Evolutionary conservation across 2,797 vertebrate genomes (phyloP), one percentile per base, ranked within the genome.

Genomic region (Ataeniobius toweri): DNA sequence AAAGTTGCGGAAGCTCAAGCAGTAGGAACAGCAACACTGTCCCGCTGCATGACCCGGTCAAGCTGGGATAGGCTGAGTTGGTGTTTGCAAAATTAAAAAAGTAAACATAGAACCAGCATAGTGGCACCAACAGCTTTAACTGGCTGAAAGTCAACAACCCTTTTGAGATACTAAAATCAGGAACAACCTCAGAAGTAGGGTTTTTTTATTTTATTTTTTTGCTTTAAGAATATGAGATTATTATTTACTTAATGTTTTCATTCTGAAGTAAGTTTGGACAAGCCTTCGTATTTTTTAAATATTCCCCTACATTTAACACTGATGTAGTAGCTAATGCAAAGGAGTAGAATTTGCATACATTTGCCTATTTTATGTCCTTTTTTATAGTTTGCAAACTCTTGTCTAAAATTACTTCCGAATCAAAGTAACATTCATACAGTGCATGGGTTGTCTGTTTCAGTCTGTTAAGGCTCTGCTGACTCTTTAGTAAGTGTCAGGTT

Each of bases 381-480:
- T 83, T 86, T 81, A 82, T 86, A 81, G 86, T 91, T 94, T 83
- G 91, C 50, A 78, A 46, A 36, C 71, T 78, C 78, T 80, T 92
- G 92, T 71, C 53, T 88, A 84, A 89, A 80, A 75, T 77, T 55
- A 87, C 82, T 83, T 86, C 82, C 80, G 83, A 76, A 73, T 88
- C 79, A 87, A 92, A 93, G 90, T 90, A 84, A 86, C 82, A 84
- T 86, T 80, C 86, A 74, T 73, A 80, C 81, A 74, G 86, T 71
- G 77, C 79, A 73, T 82, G 89, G 95, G 94, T 95, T 95, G 95
- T 96, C 95, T 92, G 87, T 93, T 96, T 96, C 94, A 96, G 94
- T 91, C 94, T 89, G 94, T 95, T 96, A 96, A 95, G 90, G 94
- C 94, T 94, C 92, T 92, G 94, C 93, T 94, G 93, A 95, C 93